Evolutionary conservation across 2,888 invertebrate genomes (phyloP).

Genomic region (Ethmia dodecea): DNA sequence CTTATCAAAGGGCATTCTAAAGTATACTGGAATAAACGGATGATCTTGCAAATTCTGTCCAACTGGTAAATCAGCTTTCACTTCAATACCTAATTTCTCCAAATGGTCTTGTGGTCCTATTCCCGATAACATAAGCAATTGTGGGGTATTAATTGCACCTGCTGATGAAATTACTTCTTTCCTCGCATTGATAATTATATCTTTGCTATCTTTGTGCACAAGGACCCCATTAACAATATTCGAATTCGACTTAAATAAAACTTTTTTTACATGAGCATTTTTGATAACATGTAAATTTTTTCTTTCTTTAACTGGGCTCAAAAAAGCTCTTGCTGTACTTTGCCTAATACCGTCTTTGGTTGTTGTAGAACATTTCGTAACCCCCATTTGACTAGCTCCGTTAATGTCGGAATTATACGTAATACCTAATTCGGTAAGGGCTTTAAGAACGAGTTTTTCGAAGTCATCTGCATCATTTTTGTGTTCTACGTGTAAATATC

Average conservation of each 20-base stretch:
- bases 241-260: constrained; percentile 67
- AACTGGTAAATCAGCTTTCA: constrained; percentile 63
- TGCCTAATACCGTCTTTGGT: constrained; percentile 62
- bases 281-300: constrained; percentile 65
- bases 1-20: constrained; percentile 37
- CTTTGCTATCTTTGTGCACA: constrained; percentile 42
- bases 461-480: constrained; percentile 25
- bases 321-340: constrained; percentile 74
- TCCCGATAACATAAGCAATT: constrained; percentile 70
- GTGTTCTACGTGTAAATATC: constrained; percentile 53
- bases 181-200: constrained; percentile 42
- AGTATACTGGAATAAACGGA: constrained; percentile 49
- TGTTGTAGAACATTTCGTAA: constrained; percentile 56
- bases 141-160: constrained; percentile 70
- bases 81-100: constrained; percentile 43
- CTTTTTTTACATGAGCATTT: constrained; percentile 67
- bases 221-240: constrained; percentile 60
- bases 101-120: constrained; percentile 66
- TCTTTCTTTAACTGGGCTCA: constrained; percentile 49
- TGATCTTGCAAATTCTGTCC: constrained; percentile 76
- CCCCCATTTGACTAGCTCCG: constrained; percentile 64
- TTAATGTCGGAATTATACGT: constrained; percentile 48
- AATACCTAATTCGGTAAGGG: constrained; percentile 61
- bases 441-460: constrained; percentile 43
- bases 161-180: constrained; percentile 73